Evolutionary conservation across 1,140 invertebrate genomes (phyloP), one percentile per base, ranked within the genome.

Genomic region (Calephelis virginiensis): DNA sequence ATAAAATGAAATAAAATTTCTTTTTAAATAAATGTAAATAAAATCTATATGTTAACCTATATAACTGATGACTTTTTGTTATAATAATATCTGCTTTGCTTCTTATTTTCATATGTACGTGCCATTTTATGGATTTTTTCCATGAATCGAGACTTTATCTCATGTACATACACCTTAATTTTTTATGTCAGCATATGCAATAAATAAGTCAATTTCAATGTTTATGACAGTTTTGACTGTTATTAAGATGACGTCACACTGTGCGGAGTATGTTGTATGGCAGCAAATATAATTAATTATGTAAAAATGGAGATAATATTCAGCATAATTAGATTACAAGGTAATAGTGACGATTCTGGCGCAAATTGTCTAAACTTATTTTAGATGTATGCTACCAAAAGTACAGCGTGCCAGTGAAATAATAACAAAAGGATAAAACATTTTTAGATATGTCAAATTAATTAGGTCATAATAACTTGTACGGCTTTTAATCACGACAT

Each of bases 121-220:
- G 63, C 63, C 63, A 64, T 64, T 64, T 45, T 50, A 64, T 50
- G 50, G 37, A 49, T 40, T 50, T 49, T 62, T 38, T 56, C 38
- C 40, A 50, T 56, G 38, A 53, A 49, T 63, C 11, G 49, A 53
- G 48, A 53, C 63, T 48, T 40, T 38, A 37, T 48, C 28, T 63
- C 46, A 37, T 48, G 45, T 48, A 38, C 40, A 64, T 64, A 64
- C 40, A 64, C 48, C 10, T 64, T 64, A 64, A 53, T 53, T 49
- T 43, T 64, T 64, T 50, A 38, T 56, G 14, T 14, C 13, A 17
- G 63, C 63, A 43, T 46, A 62, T 46, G 63, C 63, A 64, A 64
- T 64, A 64, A 64, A 64, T 64, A 48, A 64, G 63, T 64, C 63
- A 64, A 56, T 74, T 63, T 56, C 28, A 37, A 56, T 37, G 53